Base-by-base conservation (phyloP, 2,888 invertebrate species). In the Ferrisia virgata region DNA sequence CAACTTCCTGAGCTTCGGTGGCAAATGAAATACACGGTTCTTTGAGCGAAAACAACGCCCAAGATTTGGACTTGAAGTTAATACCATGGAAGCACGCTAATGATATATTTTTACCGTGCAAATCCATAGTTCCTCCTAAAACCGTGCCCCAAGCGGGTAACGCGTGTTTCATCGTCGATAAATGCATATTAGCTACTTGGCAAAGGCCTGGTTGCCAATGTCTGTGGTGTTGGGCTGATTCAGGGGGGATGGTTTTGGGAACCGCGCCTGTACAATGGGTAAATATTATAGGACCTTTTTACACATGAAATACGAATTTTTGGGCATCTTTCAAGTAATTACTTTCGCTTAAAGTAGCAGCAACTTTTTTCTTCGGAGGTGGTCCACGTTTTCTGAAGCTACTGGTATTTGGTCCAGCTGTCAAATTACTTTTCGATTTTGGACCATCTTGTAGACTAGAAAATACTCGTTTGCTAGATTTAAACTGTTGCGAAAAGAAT, bases 401-500 rank as follows among this genome's bases (percentile, higher is more conserved):
- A 83, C 86, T 86, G 25, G 83, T 86, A 3, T 86, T 85, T 13
- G 85, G 53, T 8, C 85, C 86, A 25, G 85, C 85, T 13, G 82
- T 79, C 22, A 18, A 64, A 15, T 36, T 79, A 18, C 64, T 80
- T 28, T 84, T 84, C 22, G 84, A 79, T 39, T 78, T 76, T 6
- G 84, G 78, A 13, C 79, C 80, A 39, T 85, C 85, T 88, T 90
- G 93, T 86, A 93, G 88, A 53, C 93, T 93, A 85, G 94, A 94
- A 88, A 98, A 95, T 4, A 96, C 97, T 1, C 97, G 91, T 88
- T 96, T 96, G 88, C 97, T 96, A 86, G 96, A 97, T 89, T 97
- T 96, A 88, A 98, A 97, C 90, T 99, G 98, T 89, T 98, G 98
- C 86, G 96, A 94, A 90, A 99, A 98, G 91, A 99, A 99, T 89